phyloP scores from a whole-genome alignment of 2,888 invertebrate genomes.

The Trichogramma evanescens region DNA sequence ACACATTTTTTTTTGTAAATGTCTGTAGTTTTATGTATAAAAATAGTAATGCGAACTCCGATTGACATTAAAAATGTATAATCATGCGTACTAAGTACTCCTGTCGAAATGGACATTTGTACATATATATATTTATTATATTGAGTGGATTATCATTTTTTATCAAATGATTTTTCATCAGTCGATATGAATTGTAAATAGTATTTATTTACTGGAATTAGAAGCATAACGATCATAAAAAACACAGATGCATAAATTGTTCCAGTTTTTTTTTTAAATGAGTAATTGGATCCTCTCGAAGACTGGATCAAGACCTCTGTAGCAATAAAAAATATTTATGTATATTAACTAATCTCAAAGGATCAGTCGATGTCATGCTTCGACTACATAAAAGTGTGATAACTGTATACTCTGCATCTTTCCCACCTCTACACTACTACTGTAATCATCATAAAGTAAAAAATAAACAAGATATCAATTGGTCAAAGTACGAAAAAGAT shows the following conservation, averaged over 20 bases:
- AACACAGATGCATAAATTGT: not conserved
- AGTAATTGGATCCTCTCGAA: not conserved
- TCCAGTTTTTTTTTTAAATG: not conserved
- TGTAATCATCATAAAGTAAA: conserved; percentile 5
- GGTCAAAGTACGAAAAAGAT: conserved; percentile 21
- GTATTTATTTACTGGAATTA: not conserved
- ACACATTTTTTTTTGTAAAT: conserved; percentile 5
- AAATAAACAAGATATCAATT: conserved; percentile 9
- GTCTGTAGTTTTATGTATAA: conserved; percentile 1
- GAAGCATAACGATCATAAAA: not conserved
- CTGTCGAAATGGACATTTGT: not conserved
- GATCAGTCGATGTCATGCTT: conserved; percentile 19
- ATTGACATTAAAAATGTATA: not conserved
- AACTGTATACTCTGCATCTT: conserved; percentile 20
- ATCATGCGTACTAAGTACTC: not conserved
- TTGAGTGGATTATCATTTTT: too few species aligned
- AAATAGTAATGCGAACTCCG: not conserved
- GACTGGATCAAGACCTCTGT: conserved; percentile 14
- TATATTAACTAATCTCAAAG: conserved; percentile 3
- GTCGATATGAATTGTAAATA: conserved; percentile 7
- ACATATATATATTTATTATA: conserved; percentile 6
- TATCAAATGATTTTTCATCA: too few species aligned
- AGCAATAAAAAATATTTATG: too few species aligned
- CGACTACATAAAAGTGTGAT: conserved; percentile 21
- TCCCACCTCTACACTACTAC: conserved; percentile 2